Conservation (phyloP, 1,140 invertebrate species). For the Aphelinus atriplicis region DNA sequence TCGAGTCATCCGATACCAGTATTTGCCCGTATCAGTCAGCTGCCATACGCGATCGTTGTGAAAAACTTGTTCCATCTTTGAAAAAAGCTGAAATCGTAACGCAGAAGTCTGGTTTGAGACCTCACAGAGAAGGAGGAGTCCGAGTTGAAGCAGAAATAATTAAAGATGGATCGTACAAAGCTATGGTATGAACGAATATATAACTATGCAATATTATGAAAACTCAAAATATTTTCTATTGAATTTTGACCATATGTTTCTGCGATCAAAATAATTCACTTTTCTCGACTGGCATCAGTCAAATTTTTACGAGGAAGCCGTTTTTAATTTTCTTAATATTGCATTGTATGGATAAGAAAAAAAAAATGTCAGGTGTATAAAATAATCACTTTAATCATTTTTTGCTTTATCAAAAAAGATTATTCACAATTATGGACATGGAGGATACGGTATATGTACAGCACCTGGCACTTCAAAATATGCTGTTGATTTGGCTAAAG, state of each 20-base stretch:
- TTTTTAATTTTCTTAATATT: slow-evolving; percentile 15
- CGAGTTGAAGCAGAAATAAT: slow-evolving; percentile 77
- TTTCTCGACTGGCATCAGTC: neutral
- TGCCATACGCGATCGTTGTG: slow-evolving; percentile 80
- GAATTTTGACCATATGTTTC: neutral
- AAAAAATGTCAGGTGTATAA: slow-evolving; percentile 2
- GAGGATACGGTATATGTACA: slow-evolving; percentile 88
- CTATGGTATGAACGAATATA: slow-evolving; percentile 46
- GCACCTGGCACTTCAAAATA: slow-evolving; percentile 86
- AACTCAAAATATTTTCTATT: neutral
- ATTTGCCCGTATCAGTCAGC: slow-evolving; percentile 77
- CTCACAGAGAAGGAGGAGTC: slow-evolving; percentile 76
- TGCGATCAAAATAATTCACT: neutral
- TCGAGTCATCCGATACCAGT: slow-evolving; percentile 78
- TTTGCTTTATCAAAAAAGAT: slow-evolving; percentile 64
- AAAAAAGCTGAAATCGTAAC: slow-evolving; percentile 71
- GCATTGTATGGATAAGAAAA: neutral
- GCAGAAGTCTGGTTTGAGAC: slow-evolving; percentile 81
- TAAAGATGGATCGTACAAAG: slow-evolving; percentile 40
- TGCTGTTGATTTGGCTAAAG: slow-evolving; percentile 75
- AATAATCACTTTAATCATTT: slow-evolving; percentile 30
- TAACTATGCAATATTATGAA: slow-evolving; percentile 14
- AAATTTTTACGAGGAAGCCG: neutral
- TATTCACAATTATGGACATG: slow-evolving; percentile 94
- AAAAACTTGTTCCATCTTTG: slow-evolving; percentile 76